Base-by-base conservation (phyloP, 1,140 invertebrate genomes). In the Pinna nobilis region DNA sequence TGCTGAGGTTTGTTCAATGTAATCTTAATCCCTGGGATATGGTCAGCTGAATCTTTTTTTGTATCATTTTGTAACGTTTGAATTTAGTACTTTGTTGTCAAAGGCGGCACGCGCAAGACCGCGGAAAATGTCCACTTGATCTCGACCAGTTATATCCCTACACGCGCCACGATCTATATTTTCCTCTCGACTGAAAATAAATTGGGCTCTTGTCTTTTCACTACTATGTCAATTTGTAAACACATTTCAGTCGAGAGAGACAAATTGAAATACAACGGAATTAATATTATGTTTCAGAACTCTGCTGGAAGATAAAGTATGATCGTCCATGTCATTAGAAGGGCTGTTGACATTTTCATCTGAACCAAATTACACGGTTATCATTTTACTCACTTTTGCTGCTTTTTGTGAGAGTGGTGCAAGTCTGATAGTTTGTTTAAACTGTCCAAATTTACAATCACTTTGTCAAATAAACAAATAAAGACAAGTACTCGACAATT, bases 121-220 rank as follows among this genome's bases (percentile, higher is more conserved):
- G 39, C 59, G 59, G 39, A 18, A 35, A n/a, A n/a, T n/a, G n/a
- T n/a, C 35, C 59, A 61, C 59, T 61, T 61, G 59, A 61, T 61
- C 37, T 39, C 28, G 33, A 23, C 44, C 59, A 35, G 30, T n/a
- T 39, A 61, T 39, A 41, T 61, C 44, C 28, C 28, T 23, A 39
- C 59, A 41, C 39, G 32, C 59, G 33, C n/a, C 15, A 23, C 1
- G 59, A 15, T 44, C 35, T 4, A 32, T 25, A 61, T 61, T 28
- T 61, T 61, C 59, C 23, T 28, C 59, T 41, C 44, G 32, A 61
- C 59, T 44, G 28, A 39, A 61, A 44, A 61, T 25, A 44, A 61
- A 61, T 61, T 33, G 39, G 35, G 35, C 59, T 41, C 59, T 61
- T 61, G 59, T 39, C 28, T n/a, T 15, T 39, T 35, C 9, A 23